phyloP scores from a whole-genome alignment of 2,113 vertebrate genomes.

The Brachionichthys hirsutus region DNA sequence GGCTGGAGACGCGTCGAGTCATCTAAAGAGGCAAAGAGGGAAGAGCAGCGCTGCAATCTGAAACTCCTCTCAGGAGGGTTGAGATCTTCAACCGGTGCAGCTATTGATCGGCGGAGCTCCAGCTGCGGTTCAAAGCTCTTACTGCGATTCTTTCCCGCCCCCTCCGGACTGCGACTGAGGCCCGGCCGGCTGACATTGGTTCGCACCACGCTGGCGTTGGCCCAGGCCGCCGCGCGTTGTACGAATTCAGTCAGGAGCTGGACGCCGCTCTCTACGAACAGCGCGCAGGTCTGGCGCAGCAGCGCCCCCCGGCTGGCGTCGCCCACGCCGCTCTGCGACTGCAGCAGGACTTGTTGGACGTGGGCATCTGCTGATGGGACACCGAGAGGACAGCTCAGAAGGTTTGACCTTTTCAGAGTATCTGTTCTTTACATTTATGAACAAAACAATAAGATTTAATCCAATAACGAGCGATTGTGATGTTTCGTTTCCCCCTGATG shows the following conservation, averaged over 20 bases:
- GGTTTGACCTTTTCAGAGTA: no score
- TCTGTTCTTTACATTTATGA: no score
- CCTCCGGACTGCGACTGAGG: conserved; percentile 44
- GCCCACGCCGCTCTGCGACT: conserved; percentile 36
- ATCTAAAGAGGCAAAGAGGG: conserved; percentile 30
- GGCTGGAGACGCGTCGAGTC: conserved; percentile 56
- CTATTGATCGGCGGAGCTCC: no score
- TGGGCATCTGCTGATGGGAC: conserved; percentile 70
- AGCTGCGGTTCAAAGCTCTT: conserved; percentile 20
- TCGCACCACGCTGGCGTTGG: conserved; percentile 79
- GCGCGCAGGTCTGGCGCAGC: conserved; percentile 79
- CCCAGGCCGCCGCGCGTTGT: conserved; percentile 71
- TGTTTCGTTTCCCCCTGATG: background rate
- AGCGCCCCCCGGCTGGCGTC: conserved; percentile 65
- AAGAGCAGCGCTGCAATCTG: background rate
- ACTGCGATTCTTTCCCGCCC: conserved; percentile 39
- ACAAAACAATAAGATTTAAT: background rate
- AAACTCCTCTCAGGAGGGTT: no score
- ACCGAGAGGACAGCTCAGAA: background rate
- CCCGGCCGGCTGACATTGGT: conserved; percentile 75
- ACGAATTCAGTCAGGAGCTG: conserved; percentile 76
- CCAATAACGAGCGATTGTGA: no score
- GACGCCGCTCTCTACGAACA: conserved; percentile 74
- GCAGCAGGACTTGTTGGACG: conserved; percentile 74
- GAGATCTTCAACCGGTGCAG: background rate